Conservation (phyloP, 2,113 vertebrate species). For the Hiodon tergisus region DNA sequence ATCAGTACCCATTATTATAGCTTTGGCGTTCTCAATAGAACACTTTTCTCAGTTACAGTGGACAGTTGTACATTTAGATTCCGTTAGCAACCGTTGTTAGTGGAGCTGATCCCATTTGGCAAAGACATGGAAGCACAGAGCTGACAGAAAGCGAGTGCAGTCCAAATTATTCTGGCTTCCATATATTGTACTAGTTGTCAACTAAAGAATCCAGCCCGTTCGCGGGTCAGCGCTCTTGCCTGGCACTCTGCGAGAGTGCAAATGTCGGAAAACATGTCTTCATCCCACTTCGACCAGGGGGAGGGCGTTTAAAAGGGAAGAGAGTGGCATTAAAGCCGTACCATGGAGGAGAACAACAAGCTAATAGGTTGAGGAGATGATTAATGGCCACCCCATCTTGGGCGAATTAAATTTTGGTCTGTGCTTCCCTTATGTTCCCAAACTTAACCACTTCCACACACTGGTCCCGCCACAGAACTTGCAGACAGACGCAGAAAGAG, state of each 20-base stretch:
- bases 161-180: not conserved
- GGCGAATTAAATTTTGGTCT: not conserved
- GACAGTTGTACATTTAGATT: not conserved
- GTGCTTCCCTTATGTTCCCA: not conserved
- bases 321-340: not conserved
- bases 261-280: not conserved
- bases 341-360: not conserved
- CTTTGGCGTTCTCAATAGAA: not conserved
- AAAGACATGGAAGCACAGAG: not conserved
- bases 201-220: not conserved
- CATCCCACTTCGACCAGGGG: not conserved
- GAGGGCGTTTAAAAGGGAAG: not conserved
- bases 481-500: not conserved
- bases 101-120: not conserved
- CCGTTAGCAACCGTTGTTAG: not conserved
- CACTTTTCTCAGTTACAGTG: not conserved
- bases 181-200: not conserved
- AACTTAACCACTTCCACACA: not conserved
- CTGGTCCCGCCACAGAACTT: not conserved
- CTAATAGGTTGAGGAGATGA: slow-evolving; percentile 1
- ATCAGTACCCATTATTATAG: too few species aligned
- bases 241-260: not conserved
- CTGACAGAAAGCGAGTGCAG: not conserved
- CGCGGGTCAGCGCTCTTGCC: not conserved
- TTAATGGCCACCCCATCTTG: not conserved